A percentile compares a stretch with the other conserved stretches of the same genome.
These are phyloP conservation scores for Parnassius apollo DNA, from an alignment of 2,888 invertebrate genomes.

Conservation along the genomic window DNA sequence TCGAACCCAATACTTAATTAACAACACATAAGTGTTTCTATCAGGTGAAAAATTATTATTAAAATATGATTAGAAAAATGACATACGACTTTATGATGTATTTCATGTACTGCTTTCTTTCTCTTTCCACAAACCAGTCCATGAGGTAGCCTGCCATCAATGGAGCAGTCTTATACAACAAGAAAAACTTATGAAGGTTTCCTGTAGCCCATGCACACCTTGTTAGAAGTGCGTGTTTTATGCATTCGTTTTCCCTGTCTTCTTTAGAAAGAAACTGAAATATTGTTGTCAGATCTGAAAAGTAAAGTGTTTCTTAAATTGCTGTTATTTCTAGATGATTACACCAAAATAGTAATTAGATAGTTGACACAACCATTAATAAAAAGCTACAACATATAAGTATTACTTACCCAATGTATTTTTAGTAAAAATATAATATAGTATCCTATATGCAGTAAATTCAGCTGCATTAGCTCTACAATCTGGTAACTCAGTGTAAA, in stretches of 20 bases:
- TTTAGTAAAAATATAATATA: conserved; percentile 99
- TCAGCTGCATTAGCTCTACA: conserved; percentile 88
- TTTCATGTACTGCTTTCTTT: conserved; percentile 94
- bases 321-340: not conserved
- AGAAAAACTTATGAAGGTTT: conserved; percentile 96
- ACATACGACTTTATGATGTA: conserved; percentile 98
- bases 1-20: too few relatives aligned
- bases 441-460: conserved; percentile 97
- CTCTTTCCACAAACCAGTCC: conserved; percentile 98
- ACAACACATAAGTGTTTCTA: too few relatives aligned
- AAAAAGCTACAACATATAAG: too few relatives aligned
- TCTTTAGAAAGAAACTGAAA: conserved; percentile 89
- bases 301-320: conserved; percentile 26
- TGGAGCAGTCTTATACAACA: conserved; percentile 93
- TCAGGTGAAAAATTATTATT: not conserved
- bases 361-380: too few relatives aligned
- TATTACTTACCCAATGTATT: conserved; percentile 91
- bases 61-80: conserved; percentile 43
- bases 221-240: conserved; percentile 92
- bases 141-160: conserved; percentile 98
- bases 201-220: conserved; percentile 96
- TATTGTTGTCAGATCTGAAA: conserved; percentile 95
- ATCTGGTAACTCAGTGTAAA: conserved; percentile 91
- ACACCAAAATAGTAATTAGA: too few relatives aligned
- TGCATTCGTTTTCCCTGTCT: conserved; percentile 90